Evolutionary conservation across 2,888 invertebrate genomes (phyloP).

Genomic region (Antitype chi): DNA sequence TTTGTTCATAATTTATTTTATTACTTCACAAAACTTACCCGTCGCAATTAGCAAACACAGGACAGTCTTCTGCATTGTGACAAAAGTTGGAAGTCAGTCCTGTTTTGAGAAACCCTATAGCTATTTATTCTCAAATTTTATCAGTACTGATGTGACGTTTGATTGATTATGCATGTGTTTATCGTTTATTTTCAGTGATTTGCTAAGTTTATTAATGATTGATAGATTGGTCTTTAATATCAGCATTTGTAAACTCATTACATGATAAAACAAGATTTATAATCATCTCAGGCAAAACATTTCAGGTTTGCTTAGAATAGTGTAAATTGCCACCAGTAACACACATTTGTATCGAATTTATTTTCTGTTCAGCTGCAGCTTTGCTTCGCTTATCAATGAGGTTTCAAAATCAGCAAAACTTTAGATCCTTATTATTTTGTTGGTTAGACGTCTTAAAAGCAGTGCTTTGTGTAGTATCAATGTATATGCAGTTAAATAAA

Average conservation of each 20-base stretch:
- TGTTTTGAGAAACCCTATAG: neutral
- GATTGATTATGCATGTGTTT: neutral
- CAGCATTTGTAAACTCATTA: neutral
- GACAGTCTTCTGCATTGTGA: slow-evolving; percentile 44
- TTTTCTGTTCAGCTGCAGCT: too few relatives aligned
- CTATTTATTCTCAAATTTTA: slow-evolving; percentile 39
- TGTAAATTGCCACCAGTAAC: neutral
- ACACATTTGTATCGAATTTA: too few relatives aligned
- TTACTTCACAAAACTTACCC: slow-evolving; percentile 36
- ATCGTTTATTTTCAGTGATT: slow-evolving; percentile 14
- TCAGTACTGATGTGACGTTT: slow-evolving; percentile 1
- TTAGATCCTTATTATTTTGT: too few relatives aligned
- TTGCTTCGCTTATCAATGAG: too few relatives aligned
- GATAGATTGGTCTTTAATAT: slow-evolving; percentile 8
- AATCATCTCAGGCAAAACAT: neutral
- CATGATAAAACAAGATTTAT: neutral
- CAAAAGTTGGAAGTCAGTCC: slow-evolving; percentile 10
- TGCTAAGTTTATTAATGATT: neutral
- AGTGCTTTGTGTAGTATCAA: too few relatives aligned
- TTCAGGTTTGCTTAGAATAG: neutral
- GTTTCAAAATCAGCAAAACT: too few relatives aligned
- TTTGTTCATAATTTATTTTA: neutral
- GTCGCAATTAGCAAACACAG: slow-evolving; percentile 45
- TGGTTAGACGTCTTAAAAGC: too few relatives aligned
- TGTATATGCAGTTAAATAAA: too few relatives aligned